These are phyloP conservation scores for Brachionus rubens DNA, from an alignment of 1,140 invertebrate species.

Conservation along the genomic window DNA sequence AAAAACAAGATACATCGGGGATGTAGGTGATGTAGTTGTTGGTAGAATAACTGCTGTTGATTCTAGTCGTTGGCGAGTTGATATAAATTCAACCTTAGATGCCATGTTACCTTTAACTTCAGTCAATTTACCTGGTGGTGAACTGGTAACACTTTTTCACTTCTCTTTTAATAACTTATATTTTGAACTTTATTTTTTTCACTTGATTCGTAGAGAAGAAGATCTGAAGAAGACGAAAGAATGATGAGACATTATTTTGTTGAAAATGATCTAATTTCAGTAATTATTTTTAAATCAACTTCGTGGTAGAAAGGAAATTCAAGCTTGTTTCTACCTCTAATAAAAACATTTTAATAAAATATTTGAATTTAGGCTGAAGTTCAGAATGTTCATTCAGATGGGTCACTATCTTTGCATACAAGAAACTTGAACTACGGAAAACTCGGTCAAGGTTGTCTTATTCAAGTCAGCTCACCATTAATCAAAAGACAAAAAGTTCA, in stretches of 20 bases:
- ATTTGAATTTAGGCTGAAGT: slow-evolving; percentile 71
- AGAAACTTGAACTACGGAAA: slow-evolving; percentile 96
- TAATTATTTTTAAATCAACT: slow-evolving; percentile 49
- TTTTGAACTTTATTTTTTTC: background rate
- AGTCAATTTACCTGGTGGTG: slow-evolving; percentile 93
- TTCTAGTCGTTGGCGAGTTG: slow-evolving; percentile 89
- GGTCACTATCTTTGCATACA: slow-evolving; percentile 86
- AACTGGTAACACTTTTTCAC: slow-evolving; percentile 70
- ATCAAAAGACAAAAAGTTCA: slow-evolving; percentile 91
- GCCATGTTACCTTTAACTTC: slow-evolving; percentile 82
- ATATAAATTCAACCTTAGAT: slow-evolving; percentile 79
- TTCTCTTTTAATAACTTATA: slow-evolving; percentile 40
- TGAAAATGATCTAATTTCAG: slow-evolving; percentile 90
- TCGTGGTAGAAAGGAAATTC: too few species aligned
- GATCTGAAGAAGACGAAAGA: slow-evolving; percentile 92
- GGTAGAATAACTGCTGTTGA: slow-evolving; percentile 80
- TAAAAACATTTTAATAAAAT: background rate
- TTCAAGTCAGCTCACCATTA: slow-evolving; percentile 86
- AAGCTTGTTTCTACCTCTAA: too few species aligned
- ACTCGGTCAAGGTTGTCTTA: slow-evolving; percentile 77
- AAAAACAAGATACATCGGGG: slow-evolving; percentile 73
- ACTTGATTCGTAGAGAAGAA: slow-evolving; percentile 68
- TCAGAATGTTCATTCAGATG: slow-evolving; percentile 84
- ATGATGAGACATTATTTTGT: slow-evolving; percentile 86
- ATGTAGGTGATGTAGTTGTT: slow-evolving; percentile 94